Base-by-base conservation (phyloP, 2,797 vertebrate genomes). In the Gambelia wislizenii region DNA sequence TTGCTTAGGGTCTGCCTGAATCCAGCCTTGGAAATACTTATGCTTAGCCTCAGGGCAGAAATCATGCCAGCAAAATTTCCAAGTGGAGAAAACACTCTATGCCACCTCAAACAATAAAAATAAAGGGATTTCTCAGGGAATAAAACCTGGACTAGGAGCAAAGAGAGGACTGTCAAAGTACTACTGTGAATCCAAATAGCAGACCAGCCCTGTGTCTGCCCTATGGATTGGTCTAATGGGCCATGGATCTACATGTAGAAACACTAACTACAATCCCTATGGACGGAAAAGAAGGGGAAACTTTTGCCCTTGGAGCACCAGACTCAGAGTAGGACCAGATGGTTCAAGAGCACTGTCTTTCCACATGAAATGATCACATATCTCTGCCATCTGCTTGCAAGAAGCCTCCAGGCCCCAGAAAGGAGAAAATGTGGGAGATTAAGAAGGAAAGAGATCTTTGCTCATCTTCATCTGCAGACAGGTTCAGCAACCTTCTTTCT, bases 281-380 rank as follows among this genome's bases (percentile, higher is more conserved):
- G 6, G 10, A 42, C 25, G 3, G 27, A 27, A 44, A 67, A 42
- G 14, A n/a, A 25, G 30, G 49, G 20, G 72, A 1, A 61, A 59
- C 1, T 33, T 39, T 44, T 6, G 5, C 30, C 3, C 9, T 6
- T 6, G 30, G 20, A 59, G 56, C 20, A 59, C 56, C 39, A 42
- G 49, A 3, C 3, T 18, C 36, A 2, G 9, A 39, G 3, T 0
- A 42, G 2, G 1, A 2, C 27, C 14, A 1, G 12, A 13, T 10
- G 6, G 44, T 47, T 3, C 9, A 49, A 64, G 22, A 3, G 7
- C 7, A 18, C 1, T 0, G 10, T 20, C 8, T 20, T 0, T 67
- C 64, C 27, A 33, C 27, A 3, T 33, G 10, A 36, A 72, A 39
- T 0, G 18, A 18, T 72, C n/a, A 20, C 39, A 10, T 12, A 69